These are phyloP conservation scores for Yponomeuta cagnagella DNA, from an alignment of 2,888 invertebrate genomes.

Conservation along the genomic window DNA sequence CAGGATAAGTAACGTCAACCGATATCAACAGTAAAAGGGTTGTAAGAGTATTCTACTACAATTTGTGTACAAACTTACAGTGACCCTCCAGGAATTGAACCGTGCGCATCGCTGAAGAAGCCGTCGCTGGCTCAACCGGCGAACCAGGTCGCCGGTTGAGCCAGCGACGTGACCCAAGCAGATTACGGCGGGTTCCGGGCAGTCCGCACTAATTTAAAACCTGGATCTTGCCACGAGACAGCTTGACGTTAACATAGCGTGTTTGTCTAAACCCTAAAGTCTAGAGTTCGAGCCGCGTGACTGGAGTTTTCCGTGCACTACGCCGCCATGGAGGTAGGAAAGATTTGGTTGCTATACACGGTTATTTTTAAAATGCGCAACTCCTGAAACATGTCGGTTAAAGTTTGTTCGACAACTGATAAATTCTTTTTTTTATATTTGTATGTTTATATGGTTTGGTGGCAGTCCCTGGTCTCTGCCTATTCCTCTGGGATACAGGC, in stretches of 20 bases:
- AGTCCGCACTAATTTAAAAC: conserved; percentile 62
- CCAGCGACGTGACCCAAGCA: conserved; percentile 52
- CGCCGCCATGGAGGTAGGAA: neutral
- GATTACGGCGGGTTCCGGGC: conserved; percentile 47
- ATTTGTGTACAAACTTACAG: too few species aligned
- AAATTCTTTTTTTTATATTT: too few species aligned
- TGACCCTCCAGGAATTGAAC: too few species aligned
- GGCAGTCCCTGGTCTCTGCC: too few species aligned
- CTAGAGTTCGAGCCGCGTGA: conserved; percentile 8
- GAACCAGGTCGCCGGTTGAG: conserved; percentile 41
- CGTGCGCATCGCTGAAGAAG: too few species aligned
- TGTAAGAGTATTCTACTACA: too few species aligned
- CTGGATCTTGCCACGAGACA: conserved; percentile 55
- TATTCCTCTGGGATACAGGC: too few species aligned
- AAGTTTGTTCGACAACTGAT: neutral
- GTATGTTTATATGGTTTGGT: too few species aligned
- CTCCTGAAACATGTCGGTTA: neutral
- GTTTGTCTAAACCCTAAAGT: conserved; percentile 39
- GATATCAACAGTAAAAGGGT: too few species aligned
- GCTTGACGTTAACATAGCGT: conserved; percentile 59
- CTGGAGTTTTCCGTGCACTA: conserved; percentile 7
- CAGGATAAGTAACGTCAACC: too few species aligned
- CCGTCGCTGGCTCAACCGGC: too few species aligned
- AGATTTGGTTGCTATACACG: neutral
- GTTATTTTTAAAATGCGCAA: too few species aligned